Conservation (phyloP, 2,888 invertebrate species). For the Subacronicta megacephala region DNA sequence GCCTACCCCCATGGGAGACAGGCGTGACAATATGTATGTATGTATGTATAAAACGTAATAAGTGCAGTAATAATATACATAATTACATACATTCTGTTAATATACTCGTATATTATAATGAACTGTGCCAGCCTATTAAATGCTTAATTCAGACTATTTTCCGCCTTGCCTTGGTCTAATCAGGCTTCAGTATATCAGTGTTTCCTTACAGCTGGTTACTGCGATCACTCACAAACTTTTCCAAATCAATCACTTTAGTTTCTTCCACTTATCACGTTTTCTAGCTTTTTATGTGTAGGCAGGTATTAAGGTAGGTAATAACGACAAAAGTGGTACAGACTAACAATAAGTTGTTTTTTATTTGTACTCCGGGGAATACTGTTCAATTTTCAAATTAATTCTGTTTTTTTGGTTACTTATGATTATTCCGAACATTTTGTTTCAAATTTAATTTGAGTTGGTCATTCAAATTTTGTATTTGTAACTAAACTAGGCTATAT, state of each 20-base stretch:
- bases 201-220: conserved; percentile 36
- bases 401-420: not conserved
- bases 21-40: too few species aligned
- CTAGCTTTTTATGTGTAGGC: conserved; percentile 18
- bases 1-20: too few species aligned
- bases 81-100: too few species aligned
- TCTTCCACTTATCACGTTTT: conserved; percentile 29
- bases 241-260: conserved; percentile 47
- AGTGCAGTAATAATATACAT: too few species aligned
- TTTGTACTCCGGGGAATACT: not conserved
- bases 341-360: not conserved
- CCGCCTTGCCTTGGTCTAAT: conserved; percentile 17
- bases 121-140: too few species aligned
- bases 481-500: too few species aligned
- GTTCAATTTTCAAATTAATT: not conserved
- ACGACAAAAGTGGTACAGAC: not conserved
- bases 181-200: conserved; percentile 34
- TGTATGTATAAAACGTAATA: too few species aligned
- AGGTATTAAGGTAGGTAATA: conserved; percentile 11
- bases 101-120: too few species aligned
- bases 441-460: not conserved
- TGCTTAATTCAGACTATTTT: conserved; percentile 11
- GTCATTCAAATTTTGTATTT: not conserved
- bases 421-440: not conserved
- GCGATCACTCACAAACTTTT: conserved; percentile 46